Conservation (phyloP, 53 echinoderm and acorn worm genomes). For the Paracentrotus lividus region DNA sequence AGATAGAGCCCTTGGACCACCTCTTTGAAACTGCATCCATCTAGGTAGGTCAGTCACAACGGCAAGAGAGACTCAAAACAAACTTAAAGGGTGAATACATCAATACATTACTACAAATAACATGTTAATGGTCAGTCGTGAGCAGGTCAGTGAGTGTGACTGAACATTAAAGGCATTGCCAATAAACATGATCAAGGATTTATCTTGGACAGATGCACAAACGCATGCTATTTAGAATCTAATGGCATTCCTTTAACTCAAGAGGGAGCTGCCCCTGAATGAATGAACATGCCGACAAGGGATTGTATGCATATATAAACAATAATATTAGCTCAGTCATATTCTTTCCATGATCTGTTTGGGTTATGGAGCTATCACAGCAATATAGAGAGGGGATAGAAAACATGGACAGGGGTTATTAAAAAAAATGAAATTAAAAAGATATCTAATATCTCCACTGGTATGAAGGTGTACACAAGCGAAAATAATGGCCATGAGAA, state of each 20-base stretch:
- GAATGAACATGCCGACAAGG: constrained; percentile 34
- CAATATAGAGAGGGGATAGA: neutral
- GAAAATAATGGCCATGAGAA: neutral
- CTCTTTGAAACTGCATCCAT: constrained; percentile 19
- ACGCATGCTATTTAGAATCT: constrained; percentile 57
- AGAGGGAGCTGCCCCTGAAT: neutral
- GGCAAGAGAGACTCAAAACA: too few relatives aligned
- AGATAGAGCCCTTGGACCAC: neutral
- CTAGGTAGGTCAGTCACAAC: too few relatives aligned
- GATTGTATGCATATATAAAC: constrained; percentile 51
- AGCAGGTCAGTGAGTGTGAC: too few relatives aligned
- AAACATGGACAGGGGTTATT: neutral
- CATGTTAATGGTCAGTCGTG: too few relatives aligned
- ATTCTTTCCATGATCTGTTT: constrained; percentile 58
- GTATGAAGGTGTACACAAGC: too few relatives aligned
- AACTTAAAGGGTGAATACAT: too few relatives aligned
- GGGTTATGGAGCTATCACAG: constrained; percentile 20
- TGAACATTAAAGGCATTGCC: too few relatives aligned
- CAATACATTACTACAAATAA: too few relatives aligned
- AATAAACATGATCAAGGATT: constrained; percentile 65
- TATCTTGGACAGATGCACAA: constrained; percentile 48
- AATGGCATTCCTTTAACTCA: constrained; percentile 53
- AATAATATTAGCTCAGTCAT: constrained; percentile 38
- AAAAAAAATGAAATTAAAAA: neutral
- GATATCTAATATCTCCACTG: neutral